Conservation (phyloP, 2,797 vertebrate species). For the Decapterus maruadsi region DNA sequence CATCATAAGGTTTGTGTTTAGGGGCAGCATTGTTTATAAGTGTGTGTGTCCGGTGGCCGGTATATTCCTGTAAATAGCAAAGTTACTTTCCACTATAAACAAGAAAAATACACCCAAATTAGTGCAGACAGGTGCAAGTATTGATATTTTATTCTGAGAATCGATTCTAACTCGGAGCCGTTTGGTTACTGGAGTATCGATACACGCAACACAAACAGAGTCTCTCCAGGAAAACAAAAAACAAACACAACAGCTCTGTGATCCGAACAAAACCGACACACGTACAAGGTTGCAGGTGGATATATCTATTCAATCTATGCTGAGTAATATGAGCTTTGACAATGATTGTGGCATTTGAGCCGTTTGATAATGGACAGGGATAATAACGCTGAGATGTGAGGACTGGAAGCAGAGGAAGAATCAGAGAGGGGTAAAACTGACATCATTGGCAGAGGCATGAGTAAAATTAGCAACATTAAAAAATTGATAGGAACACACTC, state of each 20-base stretch:
- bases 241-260: not conserved
- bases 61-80: too few species aligned
- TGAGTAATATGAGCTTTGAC: not conserved
- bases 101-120: too few species aligned
- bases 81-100: not conserved
- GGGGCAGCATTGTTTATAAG: too few species aligned
- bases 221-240: not conserved
- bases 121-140: not conserved
- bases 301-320: constrained; percentile 15
- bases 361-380: constrained; percentile 4
- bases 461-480: constrained; percentile 29
- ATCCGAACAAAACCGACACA: not conserved
- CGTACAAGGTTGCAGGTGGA: not conserved
- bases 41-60: too few species aligned
- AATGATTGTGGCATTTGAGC: constrained; percentile 16
- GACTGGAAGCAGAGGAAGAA: not conserved
- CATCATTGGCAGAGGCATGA: constrained; percentile 12
- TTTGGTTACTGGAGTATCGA: not conserved
- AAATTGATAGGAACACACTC: not conserved
- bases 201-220: not conserved
- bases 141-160: constrained; percentile 11
- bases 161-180: not conserved
- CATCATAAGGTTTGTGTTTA: too few species aligned
- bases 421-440: constrained; percentile 3
- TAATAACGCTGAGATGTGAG: not conserved